Evolutionary conservation across 1,140 invertebrate species (phyloP), one percentile per base, ranked within the genome.

Genomic region (Trialeurodes vaporariorum): DNA sequence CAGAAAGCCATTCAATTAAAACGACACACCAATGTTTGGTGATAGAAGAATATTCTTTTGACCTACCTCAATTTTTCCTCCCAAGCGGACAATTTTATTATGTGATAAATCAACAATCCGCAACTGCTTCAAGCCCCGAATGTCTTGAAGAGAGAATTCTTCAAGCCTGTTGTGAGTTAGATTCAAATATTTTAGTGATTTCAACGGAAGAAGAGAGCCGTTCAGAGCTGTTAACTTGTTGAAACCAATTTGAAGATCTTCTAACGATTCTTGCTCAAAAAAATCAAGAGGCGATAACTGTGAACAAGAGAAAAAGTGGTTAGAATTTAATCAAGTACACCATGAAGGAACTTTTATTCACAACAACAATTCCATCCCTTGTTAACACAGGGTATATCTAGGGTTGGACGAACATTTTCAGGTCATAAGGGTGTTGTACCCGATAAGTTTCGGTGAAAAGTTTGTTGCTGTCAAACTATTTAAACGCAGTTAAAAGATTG

Each of bases 241-340:
- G 71, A 86, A 83, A 0, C 85, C 85, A 23, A 92, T 78, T 69
- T 87, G 80, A 13, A 92, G 76, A 25, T 84, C 83, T 67, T 87
- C 84, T 67, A 92, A 74, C 67, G 80, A 76, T 67, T 85, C 83
- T 1, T 85, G 82, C 70, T 89, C 84, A 22, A 82, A 71, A 75
- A 92, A 92, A 70, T 91, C 89, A 65, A 90, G 86, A 71, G 84
- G 80, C n/a, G 84, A 82, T 65, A 92, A 71, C 87, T 89, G 73
- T 66, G 79, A 80, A 69, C 58, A 70, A 73, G 65, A 65, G n/a
- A n/a, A n/a, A n/a, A n/a, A n/a, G n/a, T n/a, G n/a, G n/a, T n/a
- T n/a, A n/a, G n/a, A n/a, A n/a, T n/a, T n/a, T n/a, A n/a, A n/a
- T n/a, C n/a, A n/a, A n/a, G n/a, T n/a, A n/a, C n/a, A n/a, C n/a